Conservation (phyloP, 1,140 invertebrate species). For the Agrypnia vestita region DNA sequence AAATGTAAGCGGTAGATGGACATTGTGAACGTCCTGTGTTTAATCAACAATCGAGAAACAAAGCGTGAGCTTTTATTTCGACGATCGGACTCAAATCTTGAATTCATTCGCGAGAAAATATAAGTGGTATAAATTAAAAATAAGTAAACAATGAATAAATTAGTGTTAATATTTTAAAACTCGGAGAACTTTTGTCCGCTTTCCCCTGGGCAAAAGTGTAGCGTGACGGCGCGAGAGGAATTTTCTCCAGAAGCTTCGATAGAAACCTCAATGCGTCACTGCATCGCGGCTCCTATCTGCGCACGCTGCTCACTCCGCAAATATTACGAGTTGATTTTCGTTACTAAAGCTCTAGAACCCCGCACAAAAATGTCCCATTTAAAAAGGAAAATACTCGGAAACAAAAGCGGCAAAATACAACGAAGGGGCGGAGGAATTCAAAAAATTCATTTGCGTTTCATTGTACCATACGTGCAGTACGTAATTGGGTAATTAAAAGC, state of each 20-base stretch:
- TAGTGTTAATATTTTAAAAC: not conserved
- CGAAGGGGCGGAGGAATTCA: slow-evolving; percentile 35
- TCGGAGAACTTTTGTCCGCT: slow-evolving; percentile 17
- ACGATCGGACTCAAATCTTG: too few relatives aligned
- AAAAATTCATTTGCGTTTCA: slow-evolving; percentile 55
- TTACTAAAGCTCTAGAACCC: not conserved
- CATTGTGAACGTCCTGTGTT: not conserved
- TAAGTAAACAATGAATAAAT: too few relatives aligned
- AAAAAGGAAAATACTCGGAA: not conserved
- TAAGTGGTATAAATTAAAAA: too few relatives aligned
- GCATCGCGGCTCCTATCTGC: not conserved
- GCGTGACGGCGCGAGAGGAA: slow-evolving; percentile 20
- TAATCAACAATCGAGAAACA: not conserved
- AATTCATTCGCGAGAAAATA: too few relatives aligned
- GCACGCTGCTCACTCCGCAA: not conserved
- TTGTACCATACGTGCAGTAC: slow-evolving; percentile 56
- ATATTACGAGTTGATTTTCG: not conserved
- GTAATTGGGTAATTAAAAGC: slow-evolving; percentile 60
- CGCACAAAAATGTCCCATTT: not conserved
- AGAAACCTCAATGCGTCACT: slow-evolving; percentile 20
- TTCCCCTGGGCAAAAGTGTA: slow-evolving; percentile 8
- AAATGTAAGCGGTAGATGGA: slow-evolving; percentile 2
- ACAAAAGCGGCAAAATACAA: not conserved
- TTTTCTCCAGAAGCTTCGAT: not conserved
- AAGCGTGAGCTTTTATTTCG: too few relatives aligned